These are phyloP conservation scores for Campoplex nolae DNA, from an alignment of 2,888 invertebrate species.

Conservation along the genomic window DNA sequence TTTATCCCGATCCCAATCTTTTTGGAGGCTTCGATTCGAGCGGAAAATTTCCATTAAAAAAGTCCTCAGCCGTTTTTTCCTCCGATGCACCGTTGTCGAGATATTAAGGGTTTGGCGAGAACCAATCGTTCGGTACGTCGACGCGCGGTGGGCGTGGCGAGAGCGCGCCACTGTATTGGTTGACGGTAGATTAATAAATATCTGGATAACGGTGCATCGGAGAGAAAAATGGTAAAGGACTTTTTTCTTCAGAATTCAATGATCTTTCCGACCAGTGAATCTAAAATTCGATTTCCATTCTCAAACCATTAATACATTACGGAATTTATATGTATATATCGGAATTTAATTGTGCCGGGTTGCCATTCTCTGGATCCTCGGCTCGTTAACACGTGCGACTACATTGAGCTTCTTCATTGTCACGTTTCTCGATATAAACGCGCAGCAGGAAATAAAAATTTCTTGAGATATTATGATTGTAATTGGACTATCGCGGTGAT, in stretches of 20 bases:
- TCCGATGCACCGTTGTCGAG: neutral
- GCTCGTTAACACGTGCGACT: constrained; percentile 59
- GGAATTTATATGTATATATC: too few relatives aligned
- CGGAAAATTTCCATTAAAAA: neutral
- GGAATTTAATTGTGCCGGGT: constrained; percentile 51
- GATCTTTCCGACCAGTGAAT: neutral
- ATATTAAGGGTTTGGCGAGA: neutral
- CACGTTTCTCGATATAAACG: constrained; percentile 31
- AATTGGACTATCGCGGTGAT: constrained; percentile 42
- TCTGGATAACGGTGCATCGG: neutral
- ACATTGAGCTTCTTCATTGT: constrained; percentile 45
- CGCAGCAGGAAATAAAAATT: constrained; percentile 35
- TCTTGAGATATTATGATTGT: constrained; percentile 50
- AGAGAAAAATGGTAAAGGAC: neutral
- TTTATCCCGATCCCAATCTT: neutral
- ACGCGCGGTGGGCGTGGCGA: neutral
- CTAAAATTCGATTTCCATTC: neutral
- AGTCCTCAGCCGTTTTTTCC: constrained; percentile 18
- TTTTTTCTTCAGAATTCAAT: neutral
- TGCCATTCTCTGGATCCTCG: constrained; percentile 16
- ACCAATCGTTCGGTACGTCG: neutral
- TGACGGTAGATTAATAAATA: neutral
- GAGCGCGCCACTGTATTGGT: neutral
- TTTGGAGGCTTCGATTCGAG: neutral
- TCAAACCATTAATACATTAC: too few relatives aligned